Conservation (phyloP, 2,888 invertebrate genomes). For the Pycnomerus fuliginosus region DNA sequence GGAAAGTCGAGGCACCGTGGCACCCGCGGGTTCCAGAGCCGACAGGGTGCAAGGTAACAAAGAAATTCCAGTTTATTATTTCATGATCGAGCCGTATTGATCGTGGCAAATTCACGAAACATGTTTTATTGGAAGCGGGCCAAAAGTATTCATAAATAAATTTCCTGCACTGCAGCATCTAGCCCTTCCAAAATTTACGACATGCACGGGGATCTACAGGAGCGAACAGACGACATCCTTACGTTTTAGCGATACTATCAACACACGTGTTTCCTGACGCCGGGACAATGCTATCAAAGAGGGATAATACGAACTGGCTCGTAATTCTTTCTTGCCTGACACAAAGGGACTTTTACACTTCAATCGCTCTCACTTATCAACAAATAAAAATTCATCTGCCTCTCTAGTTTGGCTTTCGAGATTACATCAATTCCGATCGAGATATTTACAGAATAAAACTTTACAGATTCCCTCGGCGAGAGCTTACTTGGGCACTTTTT, state of each 20-base stretch:
- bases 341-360: no score
- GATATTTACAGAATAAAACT: no score
- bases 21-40: conserved; percentile 58
- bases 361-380: no score
- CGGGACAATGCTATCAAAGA: conserved; percentile 41
- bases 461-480: no score
- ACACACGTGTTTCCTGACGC: conserved; percentile 38
- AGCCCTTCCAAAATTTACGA: conserved; percentile 45
- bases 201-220: conserved; percentile 28
- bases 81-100: no score
- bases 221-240: conserved; percentile 19
- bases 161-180: conserved; percentile 51
- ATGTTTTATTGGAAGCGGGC: conserved; percentile 48
- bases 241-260: conserved; percentile 33
- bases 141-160: conserved; percentile 53
- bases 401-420: no score
- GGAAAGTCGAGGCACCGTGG: conserved; percentile 73
- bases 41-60: conserved; percentile 70
- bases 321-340: no score
- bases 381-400: no score
- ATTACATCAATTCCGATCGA: no score
- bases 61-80: no score
- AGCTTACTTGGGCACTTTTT: no score
- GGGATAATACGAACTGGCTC: conserved; percentile 38
- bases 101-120: conserved; percentile 45